Evolutionary conservation across 2,888 invertebrate species (phyloP).

Genomic region (Archaeoteleia sp.): DNA sequence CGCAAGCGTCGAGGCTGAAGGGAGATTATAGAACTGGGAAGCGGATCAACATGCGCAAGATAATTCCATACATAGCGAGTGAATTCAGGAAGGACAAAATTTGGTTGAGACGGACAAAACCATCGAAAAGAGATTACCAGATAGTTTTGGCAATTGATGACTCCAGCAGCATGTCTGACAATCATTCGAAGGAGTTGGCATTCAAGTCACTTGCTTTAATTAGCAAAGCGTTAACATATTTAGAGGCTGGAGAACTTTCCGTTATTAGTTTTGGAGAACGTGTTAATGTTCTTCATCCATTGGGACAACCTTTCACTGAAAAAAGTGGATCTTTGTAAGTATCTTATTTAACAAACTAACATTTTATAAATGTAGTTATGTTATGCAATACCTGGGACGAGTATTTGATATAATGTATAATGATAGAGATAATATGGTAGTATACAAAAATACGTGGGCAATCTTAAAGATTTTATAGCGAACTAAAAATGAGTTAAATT

Average conservation of each 20-base stretch:
- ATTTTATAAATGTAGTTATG: too few relatives aligned
- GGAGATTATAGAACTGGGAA: constrained; percentile 98
- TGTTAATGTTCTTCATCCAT: constrained; percentile 89
- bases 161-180: constrained; percentile 93
- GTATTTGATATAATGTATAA: too few relatives aligned
- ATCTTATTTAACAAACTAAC: constrained; percentile 51
- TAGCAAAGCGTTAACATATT: constrained; percentile 88
- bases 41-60: constrained; percentile 97
- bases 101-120: constrained; percentile 96
- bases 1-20: constrained; percentile 90
- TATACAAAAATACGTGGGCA: too few relatives aligned
- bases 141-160: constrained; percentile 98
- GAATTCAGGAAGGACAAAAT: constrained; percentile 99
- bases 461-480: too few relatives aligned
- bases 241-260: constrained; percentile 95
- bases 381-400: too few relatives aligned
- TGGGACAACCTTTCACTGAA: constrained; percentile 90
- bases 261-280: constrained; percentile 94
- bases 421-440: too few relatives aligned
- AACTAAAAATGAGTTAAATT: too few relatives aligned
- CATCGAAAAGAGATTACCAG: constrained; percentile 96
- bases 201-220: constrained; percentile 96
- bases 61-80: constrained; percentile 99
- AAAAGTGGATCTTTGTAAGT: constrained; percentile 84
- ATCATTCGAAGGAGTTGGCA: constrained; percentile 91